These are phyloP conservation scores for Minunthozetes semirufus DNA, from an alignment of 2,888 invertebrate species.

Conservation along the genomic window DNA sequence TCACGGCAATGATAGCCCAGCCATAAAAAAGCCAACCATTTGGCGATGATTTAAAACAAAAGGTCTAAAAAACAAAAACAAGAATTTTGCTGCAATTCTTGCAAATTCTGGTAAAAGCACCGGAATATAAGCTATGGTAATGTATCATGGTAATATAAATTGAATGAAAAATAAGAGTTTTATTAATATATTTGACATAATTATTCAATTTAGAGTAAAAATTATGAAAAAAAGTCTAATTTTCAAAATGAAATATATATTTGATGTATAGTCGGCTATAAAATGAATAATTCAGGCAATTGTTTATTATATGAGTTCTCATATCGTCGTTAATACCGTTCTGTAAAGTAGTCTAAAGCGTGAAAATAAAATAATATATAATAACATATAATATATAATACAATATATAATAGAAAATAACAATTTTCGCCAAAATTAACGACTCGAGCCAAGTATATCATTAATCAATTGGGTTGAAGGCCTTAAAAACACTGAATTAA, in stretches of 20 bases:
- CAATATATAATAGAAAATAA: slow-evolving; percentile 18
- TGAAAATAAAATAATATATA: background rate
- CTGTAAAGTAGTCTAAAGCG: background rate
- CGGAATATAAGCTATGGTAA: too few species aligned
- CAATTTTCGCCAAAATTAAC: slow-evolving; percentile 14
- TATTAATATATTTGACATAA: too few species aligned
- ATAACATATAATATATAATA: background rate
- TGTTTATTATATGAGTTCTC: background rate
- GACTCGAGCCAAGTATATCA: slow-evolving; percentile 12
- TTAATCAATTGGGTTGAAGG: background rate
- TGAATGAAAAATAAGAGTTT: too few species aligned
- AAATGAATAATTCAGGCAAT: background rate
- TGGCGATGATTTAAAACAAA: too few species aligned
- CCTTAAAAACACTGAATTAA: background rate
- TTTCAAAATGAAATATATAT: too few species aligned
- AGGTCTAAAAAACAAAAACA: too few species aligned
- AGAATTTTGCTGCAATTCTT: too few species aligned
- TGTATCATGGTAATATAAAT: too few species aligned
- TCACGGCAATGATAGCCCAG: background rate
- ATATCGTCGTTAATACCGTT: background rate
- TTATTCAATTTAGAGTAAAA: too few species aligned
- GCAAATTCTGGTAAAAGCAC: too few species aligned
- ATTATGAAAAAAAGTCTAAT: too few species aligned
- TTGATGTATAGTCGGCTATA: background rate
- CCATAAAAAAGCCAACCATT: too few species aligned